Evolutionary conservation across 2,113 vertebrate species (phyloP), one percentile per base, ranked within the genome.

Genomic region (Laterallus jamaicensis): DNA sequence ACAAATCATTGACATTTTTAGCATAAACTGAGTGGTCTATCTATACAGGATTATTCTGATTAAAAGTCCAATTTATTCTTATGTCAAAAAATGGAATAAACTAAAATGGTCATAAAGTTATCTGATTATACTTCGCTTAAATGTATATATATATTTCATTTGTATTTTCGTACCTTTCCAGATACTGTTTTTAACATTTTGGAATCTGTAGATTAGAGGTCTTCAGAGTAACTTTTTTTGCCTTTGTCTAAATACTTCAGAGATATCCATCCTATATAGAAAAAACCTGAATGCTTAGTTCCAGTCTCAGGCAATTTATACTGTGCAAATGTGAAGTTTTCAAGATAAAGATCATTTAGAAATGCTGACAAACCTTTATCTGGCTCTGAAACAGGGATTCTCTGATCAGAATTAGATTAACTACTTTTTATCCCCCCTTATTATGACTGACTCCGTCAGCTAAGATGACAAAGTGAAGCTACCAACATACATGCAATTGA

Each of bases 381-480:
- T 75, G 73, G 13, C 32, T 31, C 17, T 76, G 49, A 44, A 96
- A 94, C 42, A 80, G 28, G 19, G 15, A 87, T 64, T 60, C 39
- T 62, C 15, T 63, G 80, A 88, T 86, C 29, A 78, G 58, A 87
- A 92, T 94, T 93, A 81, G 28, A 32, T 68, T 94, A 82, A 67
- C 26, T 47, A 22, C 21, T 44, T 88, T 97, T 97, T 64, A 88
- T 94, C 82, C n/a, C 90, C 92, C 56, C 25, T 85, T 82, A 49
- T 84, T 95, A 93, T 66, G 58, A 74, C 63, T 92, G 50, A 21
- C 40, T 96, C 94, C 31, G 58, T 82, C 49, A 49, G n/a, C 94
- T 90, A 94, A 94, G 93, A 94, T 71, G 95, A 71, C 89, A 92
- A 90, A 55, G 24, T 64, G 63, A 97, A 92, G 69, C 81, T 96